A percentile compares a stretch with the other conserved stretches of the same genome.
phyloP scores from a whole-genome alignment of 2,113 vertebrate genomes.

The Hippocampus guttulatus region DNA sequence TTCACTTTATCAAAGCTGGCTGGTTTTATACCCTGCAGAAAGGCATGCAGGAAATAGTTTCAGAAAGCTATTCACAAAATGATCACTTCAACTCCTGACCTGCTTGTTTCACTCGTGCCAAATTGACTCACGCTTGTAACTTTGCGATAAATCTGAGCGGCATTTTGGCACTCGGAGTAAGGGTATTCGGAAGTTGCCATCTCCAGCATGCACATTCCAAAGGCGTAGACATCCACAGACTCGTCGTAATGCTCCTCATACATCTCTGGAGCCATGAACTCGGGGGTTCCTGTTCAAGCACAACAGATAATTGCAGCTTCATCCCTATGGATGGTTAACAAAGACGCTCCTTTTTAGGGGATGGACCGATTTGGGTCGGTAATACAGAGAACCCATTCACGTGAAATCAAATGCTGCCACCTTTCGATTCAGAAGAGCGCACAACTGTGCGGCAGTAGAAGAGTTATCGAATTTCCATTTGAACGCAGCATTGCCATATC shows the following conservation, averaged over 20 bases:
- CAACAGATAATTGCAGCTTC: slow-evolving; percentile 18
- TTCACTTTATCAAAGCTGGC: slow-evolving; percentile 92
- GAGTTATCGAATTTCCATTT: no score
- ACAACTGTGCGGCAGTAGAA: no score
- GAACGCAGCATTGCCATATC: no score
- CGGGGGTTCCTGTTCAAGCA: slow-evolving; percentile 79
- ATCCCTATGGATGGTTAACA: background rate
- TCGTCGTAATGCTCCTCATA: slow-evolving; percentile 94
- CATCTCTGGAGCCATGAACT: slow-evolving; percentile 96
- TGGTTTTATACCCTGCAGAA: slow-evolving; percentile 86
- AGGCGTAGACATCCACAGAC: slow-evolving; percentile 90
- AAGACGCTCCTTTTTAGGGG: no score
- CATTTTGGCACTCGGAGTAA: slow-evolving; percentile 92
- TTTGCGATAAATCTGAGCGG: slow-evolving; percentile 94
- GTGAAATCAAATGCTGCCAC: no score
- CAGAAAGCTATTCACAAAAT: background rate
- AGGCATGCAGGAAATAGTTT: slow-evolving; percentile 1
- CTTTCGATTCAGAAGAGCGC: no score
- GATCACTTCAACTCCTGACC: background rate
- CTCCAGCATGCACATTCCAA: slow-evolving; percentile 95
- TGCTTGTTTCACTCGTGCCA: background rate
- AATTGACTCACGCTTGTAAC: slow-evolving; percentile 86
- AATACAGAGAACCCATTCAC: no score
- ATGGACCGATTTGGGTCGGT: no score
- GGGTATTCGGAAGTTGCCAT: slow-evolving; percentile 95